These are phyloP conservation scores for Tetranychus truncatus DNA, from an alignment of 2,888 invertebrate species.

Conservation along the genomic window DNA sequence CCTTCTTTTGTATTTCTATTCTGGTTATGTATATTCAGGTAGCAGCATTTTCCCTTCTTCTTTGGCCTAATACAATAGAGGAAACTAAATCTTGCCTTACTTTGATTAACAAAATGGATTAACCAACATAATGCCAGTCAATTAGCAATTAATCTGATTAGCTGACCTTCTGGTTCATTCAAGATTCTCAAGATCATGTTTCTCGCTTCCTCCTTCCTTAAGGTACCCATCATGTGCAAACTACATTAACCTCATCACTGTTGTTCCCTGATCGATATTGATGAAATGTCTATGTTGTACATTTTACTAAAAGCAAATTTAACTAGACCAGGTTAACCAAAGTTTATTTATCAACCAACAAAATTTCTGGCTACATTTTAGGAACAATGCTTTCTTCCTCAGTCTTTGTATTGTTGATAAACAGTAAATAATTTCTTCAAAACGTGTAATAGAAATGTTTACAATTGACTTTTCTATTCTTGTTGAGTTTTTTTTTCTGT, in stretches of 20 bases:
- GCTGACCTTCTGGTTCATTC: background rate
- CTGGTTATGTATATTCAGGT: too few species aligned
- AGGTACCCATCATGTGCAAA: background rate
- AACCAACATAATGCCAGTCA: background rate
- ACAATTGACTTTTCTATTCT: too few species aligned
- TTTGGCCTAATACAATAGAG: background rate
- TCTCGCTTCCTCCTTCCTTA: background rate
- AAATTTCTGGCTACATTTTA: too few species aligned
- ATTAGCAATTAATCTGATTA: conserved; percentile 1
- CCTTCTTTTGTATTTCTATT: too few species aligned
- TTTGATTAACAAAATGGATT: background rate
- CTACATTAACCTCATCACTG: background rate
- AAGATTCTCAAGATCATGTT: background rate
- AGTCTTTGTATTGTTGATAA: too few species aligned
- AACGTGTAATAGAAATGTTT: too few species aligned
- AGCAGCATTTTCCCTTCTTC: background rate
- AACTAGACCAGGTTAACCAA: too few species aligned
- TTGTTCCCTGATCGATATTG: background rate
- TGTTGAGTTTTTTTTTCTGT: too few species aligned
- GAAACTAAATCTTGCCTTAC: background rate
- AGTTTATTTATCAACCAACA: too few species aligned
- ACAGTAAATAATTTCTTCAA: too few species aligned
- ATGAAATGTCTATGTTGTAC: background rate
- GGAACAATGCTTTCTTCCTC: too few species aligned
- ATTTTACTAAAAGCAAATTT: background rate